Conservation (phyloP, 2,888 invertebrate species). For the Eueremaeus valkanovi region DNA sequence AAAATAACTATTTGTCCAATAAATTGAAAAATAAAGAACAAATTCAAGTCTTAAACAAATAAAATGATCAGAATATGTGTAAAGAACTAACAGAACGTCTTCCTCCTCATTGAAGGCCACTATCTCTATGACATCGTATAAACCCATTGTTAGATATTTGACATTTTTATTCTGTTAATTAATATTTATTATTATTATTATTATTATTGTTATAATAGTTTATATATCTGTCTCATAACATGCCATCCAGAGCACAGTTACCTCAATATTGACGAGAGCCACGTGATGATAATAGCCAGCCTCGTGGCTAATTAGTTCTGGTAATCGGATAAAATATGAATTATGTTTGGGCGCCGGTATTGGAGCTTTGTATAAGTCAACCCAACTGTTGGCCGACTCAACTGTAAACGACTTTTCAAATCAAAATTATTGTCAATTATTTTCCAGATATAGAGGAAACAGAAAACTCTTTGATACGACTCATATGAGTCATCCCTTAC, state of each 20-base stretch:
- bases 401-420: constrained; percentile 13
- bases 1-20: constrained; percentile 85
- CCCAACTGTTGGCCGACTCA: constrained; percentile 44
- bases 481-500: too few species aligned
- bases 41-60: background rate
- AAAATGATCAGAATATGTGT: background rate
- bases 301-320: constrained; percentile 46
- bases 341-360: constrained; percentile 44
- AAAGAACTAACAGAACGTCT: constrained; percentile 24
- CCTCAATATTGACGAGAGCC: constrained; percentile 50
- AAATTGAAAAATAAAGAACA: too few species aligned
- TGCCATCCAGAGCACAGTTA: constrained; percentile 41
- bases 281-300: constrained; percentile 52
- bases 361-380: constrained; percentile 44
- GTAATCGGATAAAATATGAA: constrained; percentile 51
- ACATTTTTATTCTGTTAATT: constrained; percentile 41
- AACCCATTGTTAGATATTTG: constrained; percentile 46
- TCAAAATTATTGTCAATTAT: too few species aligned
- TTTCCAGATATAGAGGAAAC: background rate
- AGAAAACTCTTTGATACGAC: too few species aligned
- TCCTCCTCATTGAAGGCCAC: constrained; percentile 34
- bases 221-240: too few species aligned
- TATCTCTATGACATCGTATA: constrained; percentile 43
- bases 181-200: background rate
- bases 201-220: too few species aligned